Conservation (phyloP, 2,797 vertebrate genomes). For the Taeniopygia guttata region DNA sequence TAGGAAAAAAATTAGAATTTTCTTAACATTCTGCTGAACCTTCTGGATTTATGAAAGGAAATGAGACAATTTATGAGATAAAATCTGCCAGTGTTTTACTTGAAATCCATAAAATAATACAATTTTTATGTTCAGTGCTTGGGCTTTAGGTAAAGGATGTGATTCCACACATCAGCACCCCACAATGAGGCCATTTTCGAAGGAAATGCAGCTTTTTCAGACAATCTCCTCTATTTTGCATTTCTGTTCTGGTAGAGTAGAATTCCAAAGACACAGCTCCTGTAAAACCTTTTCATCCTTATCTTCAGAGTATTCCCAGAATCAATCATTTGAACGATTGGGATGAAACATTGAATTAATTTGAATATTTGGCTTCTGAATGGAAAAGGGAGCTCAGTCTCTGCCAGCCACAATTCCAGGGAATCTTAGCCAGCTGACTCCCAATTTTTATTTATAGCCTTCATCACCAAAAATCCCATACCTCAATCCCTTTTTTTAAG, state of each 20-base stretch:
- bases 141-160: neutral
- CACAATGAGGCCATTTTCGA: neutral
- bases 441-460: neutral
- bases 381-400: neutral
- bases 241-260: neutral
- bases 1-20: neutral
- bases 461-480: neutral
- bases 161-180: neutral
- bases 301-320: neutral
- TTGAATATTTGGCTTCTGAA: neutral
- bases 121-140: neutral
- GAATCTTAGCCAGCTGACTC: rapidly evolving
- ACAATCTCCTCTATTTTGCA: neutral
- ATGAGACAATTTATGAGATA: neutral
- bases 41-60: neutral
- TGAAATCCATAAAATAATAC: neutral
- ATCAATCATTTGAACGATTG: neutral
- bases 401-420: neutral
- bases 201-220: neutral
- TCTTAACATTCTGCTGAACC: neutral
- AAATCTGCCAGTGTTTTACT: neutral
- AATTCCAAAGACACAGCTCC: neutral
- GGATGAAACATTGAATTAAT: neutral
- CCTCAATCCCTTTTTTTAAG: neutral
- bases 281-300: neutral